Base-by-base conservation (phyloP, 2,113 vertebrate genomes). In the Lutjanus erythropterus region DNA sequence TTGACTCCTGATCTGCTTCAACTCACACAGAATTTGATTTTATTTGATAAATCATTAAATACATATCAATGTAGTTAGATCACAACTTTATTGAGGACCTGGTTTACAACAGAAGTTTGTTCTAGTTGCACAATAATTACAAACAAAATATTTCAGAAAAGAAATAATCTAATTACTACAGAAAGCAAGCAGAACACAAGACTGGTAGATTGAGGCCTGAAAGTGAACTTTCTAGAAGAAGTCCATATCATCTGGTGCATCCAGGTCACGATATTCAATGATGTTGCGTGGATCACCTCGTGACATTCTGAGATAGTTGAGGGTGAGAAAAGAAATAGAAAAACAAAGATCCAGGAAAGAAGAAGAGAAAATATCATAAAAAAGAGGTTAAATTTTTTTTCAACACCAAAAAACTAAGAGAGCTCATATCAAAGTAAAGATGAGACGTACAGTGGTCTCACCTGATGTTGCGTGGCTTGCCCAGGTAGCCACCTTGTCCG, bases 401-500 rank as follows among this genome's bases (percentile, higher is more conserved):
- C 37, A 62, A 9, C 0, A 44, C 29, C 23, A 67, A 9, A 39
- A 52, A 41, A 65, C 5, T n/a, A n/a, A 5, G 14, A 60, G 35
- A 8, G 10, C 12, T 62, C 21, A 23, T 10, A n/a, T 29, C 64
- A 66, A 69, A 78, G 31, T 78, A 81, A 81, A 39, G 27, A 49
- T 73, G 16, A 69, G 31, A 85, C 83, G 74, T 91, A 89, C 75
- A 75, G 71, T 52, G 59, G 52, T 84, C 86, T 86, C 80, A 98
- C 97, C 97, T 96, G 91, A 95, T 95, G 95, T 96, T 97, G n/a
- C 96, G 95, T 21, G 97, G 97, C 84, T 98, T 98, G 2, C 96
- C 96, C 11, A 95, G 95, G 76, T 96, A 96, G 33, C 96, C 96
- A 71, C 95, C 96, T 85, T 97, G 97, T 23, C 97, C 97, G 21